These are phyloP conservation scores for Neelides sp. DNA, from an alignment of 1,140 invertebrate species.

Conservation along the genomic window DNA sequence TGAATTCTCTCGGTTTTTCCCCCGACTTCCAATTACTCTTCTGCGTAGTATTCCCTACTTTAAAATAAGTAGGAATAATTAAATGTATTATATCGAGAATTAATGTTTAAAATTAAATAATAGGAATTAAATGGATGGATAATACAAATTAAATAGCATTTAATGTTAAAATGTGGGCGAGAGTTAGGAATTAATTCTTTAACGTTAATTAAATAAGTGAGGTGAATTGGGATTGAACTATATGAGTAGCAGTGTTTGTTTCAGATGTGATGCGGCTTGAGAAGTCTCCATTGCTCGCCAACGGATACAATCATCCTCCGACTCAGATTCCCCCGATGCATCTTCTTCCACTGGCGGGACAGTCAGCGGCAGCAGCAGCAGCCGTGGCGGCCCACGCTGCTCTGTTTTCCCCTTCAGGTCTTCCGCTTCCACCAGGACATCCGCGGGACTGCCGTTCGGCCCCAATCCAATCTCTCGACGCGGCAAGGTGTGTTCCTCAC, in stretches of 20 bases:
- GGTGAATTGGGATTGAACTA: slow-evolving; percentile 9
- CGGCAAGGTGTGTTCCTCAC: slow-evolving; percentile 8
- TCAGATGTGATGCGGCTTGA: slow-evolving; percentile 71
- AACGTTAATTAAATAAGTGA: not conserved
- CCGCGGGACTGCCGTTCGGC: slow-evolving; percentile 46
- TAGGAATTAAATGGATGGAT: too few relatives aligned
- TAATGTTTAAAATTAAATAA: too few relatives aligned
- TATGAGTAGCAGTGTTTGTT: slow-evolving; percentile 34
- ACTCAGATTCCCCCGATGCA: slow-evolving; percentile 75
- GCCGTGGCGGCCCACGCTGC: slow-evolving; percentile 55
- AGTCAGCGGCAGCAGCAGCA: slow-evolving; percentile 59
- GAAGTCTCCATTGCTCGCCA: slow-evolving; percentile 78
- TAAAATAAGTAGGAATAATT: too few relatives aligned
- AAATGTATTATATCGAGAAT: too few relatives aligned
- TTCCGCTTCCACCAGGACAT: slow-evolving; percentile 48
- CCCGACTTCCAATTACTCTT: too few relatives aligned
- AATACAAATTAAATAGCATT: not conserved
- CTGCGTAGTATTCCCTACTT: too few relatives aligned
- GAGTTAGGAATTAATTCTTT: not conserved
- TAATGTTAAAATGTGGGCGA: not conserved
- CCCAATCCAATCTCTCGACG: slow-evolving; percentile 27
- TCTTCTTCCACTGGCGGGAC: slow-evolving; percentile 42
- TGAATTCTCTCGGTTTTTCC: too few relatives aligned
- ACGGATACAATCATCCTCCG: slow-evolving; percentile 86
- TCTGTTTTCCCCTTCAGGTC: slow-evolving; percentile 65